Conservation (phyloP, 2,888 invertebrate species). For the Rhynchonema sp. region DNA sequence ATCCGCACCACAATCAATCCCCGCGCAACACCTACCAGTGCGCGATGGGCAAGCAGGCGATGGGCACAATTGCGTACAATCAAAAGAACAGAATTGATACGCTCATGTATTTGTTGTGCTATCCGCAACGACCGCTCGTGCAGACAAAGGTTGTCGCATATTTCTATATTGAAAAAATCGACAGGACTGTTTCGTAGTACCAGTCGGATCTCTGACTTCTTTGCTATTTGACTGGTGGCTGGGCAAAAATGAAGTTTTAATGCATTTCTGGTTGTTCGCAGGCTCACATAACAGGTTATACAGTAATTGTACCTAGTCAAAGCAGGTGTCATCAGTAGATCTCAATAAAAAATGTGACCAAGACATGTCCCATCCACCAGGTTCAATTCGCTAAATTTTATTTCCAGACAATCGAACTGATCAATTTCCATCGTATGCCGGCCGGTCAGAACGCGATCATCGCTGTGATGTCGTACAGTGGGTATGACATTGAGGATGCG, state of each 20-base stretch:
- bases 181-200: no score
- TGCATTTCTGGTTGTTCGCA: no score
- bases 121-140: constrained; percentile 89
- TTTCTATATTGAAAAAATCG: no score
- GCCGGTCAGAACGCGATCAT: constrained; percentile 98
- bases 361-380: no score
- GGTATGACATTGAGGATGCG: constrained; percentile 98
- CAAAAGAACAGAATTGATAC: constrained; percentile 92
- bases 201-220: no score
- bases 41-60: constrained; percentile 99
- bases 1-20: constrained; percentile 96
- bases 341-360: no score
- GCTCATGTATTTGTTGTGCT: constrained; percentile 78
- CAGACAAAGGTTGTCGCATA: constrained; percentile 45
- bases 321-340: no score
- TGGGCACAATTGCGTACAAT: constrained; percentile 93
- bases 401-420: constrained; percentile 43
- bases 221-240: no score
- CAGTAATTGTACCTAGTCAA: no score
- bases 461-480: constrained; percentile 97
- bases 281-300: no score
- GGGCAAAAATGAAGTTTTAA: no score
- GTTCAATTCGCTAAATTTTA: no score
- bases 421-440: constrained; percentile 77
- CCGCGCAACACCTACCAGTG: constrained; percentile 47